Evolutionary conservation across 2,888 invertebrate species (phyloP).

Genomic region (Tromatobia lineatoria): DNA sequence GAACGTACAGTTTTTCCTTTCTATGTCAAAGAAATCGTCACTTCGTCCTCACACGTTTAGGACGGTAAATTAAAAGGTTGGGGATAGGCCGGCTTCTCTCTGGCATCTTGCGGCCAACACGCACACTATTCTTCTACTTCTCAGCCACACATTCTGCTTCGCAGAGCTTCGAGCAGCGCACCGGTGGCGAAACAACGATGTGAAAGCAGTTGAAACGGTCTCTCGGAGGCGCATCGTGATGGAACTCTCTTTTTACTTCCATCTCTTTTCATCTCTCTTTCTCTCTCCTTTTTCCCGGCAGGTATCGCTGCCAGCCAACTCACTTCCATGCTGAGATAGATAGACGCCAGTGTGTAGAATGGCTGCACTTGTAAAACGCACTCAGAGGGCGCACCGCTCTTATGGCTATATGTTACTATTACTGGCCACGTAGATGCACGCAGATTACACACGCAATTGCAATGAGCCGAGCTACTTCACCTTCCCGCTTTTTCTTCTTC

Average conservation of each 20-base stretch:
- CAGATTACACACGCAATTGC: constrained; percentile 16
- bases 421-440: constrained; percentile 7
- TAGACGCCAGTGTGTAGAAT: constrained; percentile 4
- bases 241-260: constrained; percentile 74
- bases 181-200: constrained; percentile 80
- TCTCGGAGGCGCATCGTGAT: constrained; percentile 60
- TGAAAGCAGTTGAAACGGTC: constrained; percentile 81
- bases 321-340: constrained; percentile 32
- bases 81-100: not conserved
- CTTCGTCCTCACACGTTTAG: constrained; percentile 46
- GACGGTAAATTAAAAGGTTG: not conserved
- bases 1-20: constrained; percentile 78
- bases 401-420: not conserved
- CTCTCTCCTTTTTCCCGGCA: constrained; percentile 27
- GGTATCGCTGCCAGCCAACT: constrained; percentile 22
- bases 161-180: constrained; percentile 17
- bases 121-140: constrained; percentile 12
- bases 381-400: not conserved
- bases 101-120: not conserved
- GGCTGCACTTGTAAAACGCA: constrained; percentile 35
- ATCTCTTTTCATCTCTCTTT: constrained; percentile 37
- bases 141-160: not conserved
- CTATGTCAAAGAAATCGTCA: constrained; percentile 81
- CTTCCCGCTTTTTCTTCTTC: constrained; percentile 21
- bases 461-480: constrained; percentile 37